phyloP scores from a whole-genome alignment of 2,888 invertebrate species.

The Leptopilina myrica region DNA sequence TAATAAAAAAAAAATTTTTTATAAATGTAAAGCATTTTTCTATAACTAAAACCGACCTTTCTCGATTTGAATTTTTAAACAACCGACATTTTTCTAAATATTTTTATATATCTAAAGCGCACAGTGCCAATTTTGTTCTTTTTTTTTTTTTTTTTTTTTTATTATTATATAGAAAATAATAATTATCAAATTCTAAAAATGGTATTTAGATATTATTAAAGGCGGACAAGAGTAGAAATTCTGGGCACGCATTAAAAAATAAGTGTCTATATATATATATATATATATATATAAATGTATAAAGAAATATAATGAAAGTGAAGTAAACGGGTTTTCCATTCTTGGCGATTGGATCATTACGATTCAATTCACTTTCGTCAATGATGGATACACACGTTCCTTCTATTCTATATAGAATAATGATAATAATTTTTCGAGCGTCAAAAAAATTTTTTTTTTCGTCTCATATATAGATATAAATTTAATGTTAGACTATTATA shows the following conservation, averaged over 20 bases:
- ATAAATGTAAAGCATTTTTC: no score
- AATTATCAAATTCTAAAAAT: not conserved
- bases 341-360: not conserved
- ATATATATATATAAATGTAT: no score
- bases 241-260: constrained; percentile 5
- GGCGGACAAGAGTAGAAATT: not conserved
- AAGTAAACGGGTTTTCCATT: constrained; percentile 23
- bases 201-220: constrained; percentile 8
- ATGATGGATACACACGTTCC: not conserved
- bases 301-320: not conserved
- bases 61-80: no score
- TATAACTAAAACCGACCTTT: no score
- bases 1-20: no score
- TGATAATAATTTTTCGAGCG: not conserved
- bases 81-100: no score
- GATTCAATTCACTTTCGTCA: constrained; percentile 32
- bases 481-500: not conserved
- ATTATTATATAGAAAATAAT: no score
- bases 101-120: no score
- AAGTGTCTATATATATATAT: no score
- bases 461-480: not conserved
- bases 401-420: not conserved
- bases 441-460: not conserved
- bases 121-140: no score
- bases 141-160: no score